Conservation (phyloP, 2,797 vertebrate genomes). For the Sebastes glaucus region DNA sequence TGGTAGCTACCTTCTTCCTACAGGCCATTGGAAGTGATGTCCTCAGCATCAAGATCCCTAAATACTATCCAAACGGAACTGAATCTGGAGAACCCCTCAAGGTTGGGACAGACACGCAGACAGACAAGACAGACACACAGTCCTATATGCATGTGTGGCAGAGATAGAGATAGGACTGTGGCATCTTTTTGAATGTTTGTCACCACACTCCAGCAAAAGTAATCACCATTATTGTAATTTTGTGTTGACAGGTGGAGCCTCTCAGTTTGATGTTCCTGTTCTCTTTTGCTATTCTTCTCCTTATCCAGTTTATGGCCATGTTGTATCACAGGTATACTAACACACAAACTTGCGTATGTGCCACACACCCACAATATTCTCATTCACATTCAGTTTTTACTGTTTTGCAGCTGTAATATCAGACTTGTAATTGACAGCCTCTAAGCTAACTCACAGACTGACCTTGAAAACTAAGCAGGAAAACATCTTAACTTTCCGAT, state of each 20-base stretch:
- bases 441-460: not conserved
- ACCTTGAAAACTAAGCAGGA: not conserved
- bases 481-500: not conserved
- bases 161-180: not conserved
- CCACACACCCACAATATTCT: not conserved
- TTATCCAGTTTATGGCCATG: conserved; percentile 87
- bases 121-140: not conserved
- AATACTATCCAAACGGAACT: conserved; percentile 68
- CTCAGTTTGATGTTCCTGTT: conserved; percentile 87
- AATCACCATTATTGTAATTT: not conserved
- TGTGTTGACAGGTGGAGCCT: conserved; percentile 80
- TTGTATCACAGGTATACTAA: conserved; percentile 84
- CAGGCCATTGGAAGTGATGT: conserved; percentile 82
- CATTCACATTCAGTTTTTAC: not conserved
- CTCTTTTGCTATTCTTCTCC: conserved; percentile 81
- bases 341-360: not conserved
- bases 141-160: not conserved
- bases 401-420: not conserved
- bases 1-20: conserved; percentile 87
- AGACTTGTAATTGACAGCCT: not conserved
- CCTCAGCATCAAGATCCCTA: conserved; percentile 83
- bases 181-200: not conserved
- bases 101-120: conserved; percentile 33
- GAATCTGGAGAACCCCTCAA: conserved; percentile 57
- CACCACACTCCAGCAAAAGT: not conserved